Evolutionary conservation across 2,113 vertebrate genomes (phyloP), one percentile per base, ranked within the genome.

Genomic region (Peromyscus californicus): DNA sequence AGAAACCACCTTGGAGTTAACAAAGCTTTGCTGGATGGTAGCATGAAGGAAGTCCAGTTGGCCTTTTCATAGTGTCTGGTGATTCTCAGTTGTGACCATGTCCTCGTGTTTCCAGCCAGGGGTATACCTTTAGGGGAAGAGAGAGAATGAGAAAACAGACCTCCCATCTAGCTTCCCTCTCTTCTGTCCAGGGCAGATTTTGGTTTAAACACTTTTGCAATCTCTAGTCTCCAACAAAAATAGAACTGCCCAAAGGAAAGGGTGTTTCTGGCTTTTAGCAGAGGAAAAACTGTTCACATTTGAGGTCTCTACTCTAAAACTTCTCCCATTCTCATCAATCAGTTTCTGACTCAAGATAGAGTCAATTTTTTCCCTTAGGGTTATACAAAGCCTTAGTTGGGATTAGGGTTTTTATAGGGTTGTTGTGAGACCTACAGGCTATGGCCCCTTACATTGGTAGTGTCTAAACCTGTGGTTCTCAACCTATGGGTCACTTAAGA

Each of bases 371-470:
- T 98, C 99, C 99, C 98, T 99, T 99, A 96, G 99, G 99, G 97
- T 99, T 99, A 89, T 99, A 99, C 0, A 99, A 99, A 1, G 99
- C 99, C 97, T 99, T 99, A 93, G 99, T 99, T 98, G 99, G 99
- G 74, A 99, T 98, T 61, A 99, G 99, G n/a, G 99, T 98, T 97
- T 99, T 99, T 0, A 99, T 97, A 0, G 99, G 98, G 92, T 99
- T 98, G 83, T 98, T 97, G 67, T 98, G 99, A 99, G 98, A 94
- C 99, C 99, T 0, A 1, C 98, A 97, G 0, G 98, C 97, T 0
- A 98, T 95, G 6, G 97, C 97, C 0, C 96, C 74, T 87, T 98
- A 99, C 15, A 98, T 95, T 5, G 99, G 98, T 57, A 99, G 98
- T 0, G 98, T 99, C 75, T 99, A 99, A 57, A 98, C 98, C 33